Percentiles rank a stretch among this genome's conserved stretches.
Evolutionary conservation across 2,888 invertebrate genomes (phyloP).

Genomic region (Rugalucina vietnamica): DNA sequence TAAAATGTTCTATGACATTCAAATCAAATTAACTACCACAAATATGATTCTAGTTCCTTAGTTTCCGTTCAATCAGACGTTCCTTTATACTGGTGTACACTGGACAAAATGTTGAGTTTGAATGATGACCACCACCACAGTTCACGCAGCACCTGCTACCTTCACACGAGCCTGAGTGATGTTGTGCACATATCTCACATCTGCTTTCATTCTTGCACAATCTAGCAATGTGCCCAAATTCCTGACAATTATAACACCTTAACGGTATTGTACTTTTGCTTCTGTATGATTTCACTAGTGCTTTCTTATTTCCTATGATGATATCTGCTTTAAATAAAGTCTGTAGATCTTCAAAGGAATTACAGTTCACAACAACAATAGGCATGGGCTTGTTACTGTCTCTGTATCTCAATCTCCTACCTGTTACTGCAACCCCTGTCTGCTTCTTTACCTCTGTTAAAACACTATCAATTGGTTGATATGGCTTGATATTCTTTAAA

Average conservation of each 20-base stretch:
- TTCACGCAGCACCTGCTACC: neutral
- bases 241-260: constrained; percentile 32
- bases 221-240: constrained; percentile 14
- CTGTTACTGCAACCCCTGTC: neutral
- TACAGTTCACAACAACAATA: constrained; percentile 7
- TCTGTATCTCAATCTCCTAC: constrained; percentile 21
- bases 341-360: neutral
- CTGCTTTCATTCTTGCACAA: neutral
- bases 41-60: too few species aligned
- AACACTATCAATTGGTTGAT: neutral
- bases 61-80: neutral
- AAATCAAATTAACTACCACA: too few species aligned
- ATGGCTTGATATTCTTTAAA: constrained; percentile 13
- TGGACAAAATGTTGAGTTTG: neutral
- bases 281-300: neutral
- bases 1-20: too few species aligned
- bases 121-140: neutral
- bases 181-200: constrained; percentile 22
- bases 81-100: neutral
- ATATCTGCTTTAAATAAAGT: neutral
- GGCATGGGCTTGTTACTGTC: constrained; percentile 21
- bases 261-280: constrained; percentile 13
- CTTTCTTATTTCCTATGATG: neutral
- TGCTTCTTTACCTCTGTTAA: neutral
- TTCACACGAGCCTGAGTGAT: neutral